phyloP scores from a whole-genome alignment of 2,888 invertebrate species.

The Hipparchia semele region DNA sequence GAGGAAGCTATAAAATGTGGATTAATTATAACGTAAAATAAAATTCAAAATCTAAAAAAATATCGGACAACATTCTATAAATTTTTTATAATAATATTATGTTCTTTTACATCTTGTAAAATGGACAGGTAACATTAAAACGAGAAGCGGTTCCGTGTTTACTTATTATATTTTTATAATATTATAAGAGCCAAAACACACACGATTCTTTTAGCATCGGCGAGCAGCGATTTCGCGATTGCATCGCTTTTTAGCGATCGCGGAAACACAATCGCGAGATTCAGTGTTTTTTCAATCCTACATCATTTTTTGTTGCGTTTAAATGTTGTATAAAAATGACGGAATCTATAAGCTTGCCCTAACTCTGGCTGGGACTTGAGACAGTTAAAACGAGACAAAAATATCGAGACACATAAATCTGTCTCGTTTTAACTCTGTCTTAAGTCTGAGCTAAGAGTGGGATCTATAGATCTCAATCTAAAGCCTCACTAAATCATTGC shows the following conservation, averaged over 20 bases:
- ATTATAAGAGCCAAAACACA: background rate
- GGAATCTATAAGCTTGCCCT: too few species aligned
- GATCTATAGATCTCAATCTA: too few species aligned
- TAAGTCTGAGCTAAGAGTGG: too few species aligned
- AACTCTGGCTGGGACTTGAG: too few species aligned
- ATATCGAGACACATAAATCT: too few species aligned
- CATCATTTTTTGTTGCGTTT: too few species aligned
- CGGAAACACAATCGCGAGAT: too few species aligned
- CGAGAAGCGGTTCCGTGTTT: conserved; percentile 29
- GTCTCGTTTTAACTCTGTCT: too few species aligned
- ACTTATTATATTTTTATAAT: conserved; percentile 14
- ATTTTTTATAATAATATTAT: background rate
- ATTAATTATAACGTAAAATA: conserved; percentile 24
- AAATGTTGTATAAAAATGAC: too few species aligned
- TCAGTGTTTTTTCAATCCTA: too few species aligned
- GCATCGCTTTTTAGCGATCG: background rate
- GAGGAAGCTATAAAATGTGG: conserved; percentile 30
- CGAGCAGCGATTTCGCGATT: background rate
- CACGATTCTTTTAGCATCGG: background rate
- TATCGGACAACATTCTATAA: conserved; percentile 21
- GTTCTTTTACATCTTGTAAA: conserved; percentile 35
- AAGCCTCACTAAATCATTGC: too few species aligned
- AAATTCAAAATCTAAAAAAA: conserved; percentile 19
- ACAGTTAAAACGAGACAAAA: too few species aligned
- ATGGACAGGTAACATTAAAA: conserved; percentile 46